Percentiles rank a stretch among this genome's conserved stretches.
Conservation (phyloP, 2,113 vertebrate genomes). For the Microtus richardsoni region DNA sequence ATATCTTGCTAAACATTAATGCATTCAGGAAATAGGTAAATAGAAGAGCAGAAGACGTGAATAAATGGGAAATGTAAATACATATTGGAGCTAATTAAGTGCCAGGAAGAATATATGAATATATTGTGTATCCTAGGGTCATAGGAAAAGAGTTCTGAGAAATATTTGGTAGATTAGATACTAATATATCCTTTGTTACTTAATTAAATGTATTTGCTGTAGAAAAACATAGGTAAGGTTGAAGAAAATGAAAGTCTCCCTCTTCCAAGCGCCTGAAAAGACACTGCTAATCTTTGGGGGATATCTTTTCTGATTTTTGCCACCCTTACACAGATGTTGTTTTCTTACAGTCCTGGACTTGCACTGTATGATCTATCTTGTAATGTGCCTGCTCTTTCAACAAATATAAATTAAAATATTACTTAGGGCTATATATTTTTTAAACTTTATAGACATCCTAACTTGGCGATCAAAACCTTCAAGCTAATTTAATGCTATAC, state of each 20-base stretch:
- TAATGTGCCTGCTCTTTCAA: not conserved
- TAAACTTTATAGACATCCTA: conserved; percentile 17
- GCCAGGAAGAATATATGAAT: conserved; percentile 5
- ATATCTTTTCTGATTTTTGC: conserved; percentile 22
- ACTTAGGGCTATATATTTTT: not conserved
- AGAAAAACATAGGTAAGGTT: not conserved
- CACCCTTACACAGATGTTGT: not conserved
- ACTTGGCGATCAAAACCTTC: not conserved
- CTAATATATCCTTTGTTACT: not conserved
- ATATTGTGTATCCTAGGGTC: conserved; percentile 30
- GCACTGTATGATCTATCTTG: not conserved
- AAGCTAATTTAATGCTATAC: conserved; percentile 35
- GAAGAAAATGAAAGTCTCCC: conserved; percentile 38
- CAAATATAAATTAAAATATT: conserved; percentile 39
- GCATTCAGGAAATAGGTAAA: conserved; percentile 26
- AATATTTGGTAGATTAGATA: not conserved
- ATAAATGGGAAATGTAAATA: conserved; percentile 49
- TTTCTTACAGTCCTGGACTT: conserved; percentile 1
- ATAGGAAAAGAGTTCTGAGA: conserved; percentile 19
- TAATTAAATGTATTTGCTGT: conserved; percentile 29
- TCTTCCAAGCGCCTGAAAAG: conserved; percentile 7
- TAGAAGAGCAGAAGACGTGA: conserved; percentile 24
- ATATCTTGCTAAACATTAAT: conserved; percentile 32
- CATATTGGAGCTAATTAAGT: conserved; percentile 14
- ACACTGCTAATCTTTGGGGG: not conserved